phyloP scores from a whole-genome alignment of 2,113 vertebrate genomes.

The Plecotus auritus region DNA sequence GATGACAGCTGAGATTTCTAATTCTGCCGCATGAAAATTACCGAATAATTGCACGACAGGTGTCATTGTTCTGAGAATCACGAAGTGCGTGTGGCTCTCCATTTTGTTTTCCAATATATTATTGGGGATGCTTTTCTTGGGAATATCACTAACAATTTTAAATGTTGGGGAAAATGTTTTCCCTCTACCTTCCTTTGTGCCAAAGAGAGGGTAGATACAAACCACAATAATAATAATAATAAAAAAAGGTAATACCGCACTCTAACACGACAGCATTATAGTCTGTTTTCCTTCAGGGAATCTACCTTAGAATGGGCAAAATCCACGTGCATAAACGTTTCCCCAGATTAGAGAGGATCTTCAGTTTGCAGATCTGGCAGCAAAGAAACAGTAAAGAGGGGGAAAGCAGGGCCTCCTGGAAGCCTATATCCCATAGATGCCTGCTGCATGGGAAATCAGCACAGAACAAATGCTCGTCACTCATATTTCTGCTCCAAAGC shows the following conservation, averaged over 20 bases:
- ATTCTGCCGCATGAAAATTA: constrained; percentile 30
- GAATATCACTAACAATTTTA: background rate
- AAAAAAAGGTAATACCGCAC: background rate
- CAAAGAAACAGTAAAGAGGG: background rate
- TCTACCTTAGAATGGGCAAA: background rate
- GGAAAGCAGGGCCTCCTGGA: background rate
- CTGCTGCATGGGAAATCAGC: background rate
- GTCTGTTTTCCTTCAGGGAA: background rate
- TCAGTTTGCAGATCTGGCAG: background rate
- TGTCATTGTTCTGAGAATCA: background rate
- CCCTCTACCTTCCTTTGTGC: background rate
- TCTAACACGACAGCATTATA: background rate
- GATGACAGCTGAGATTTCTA: constrained; percentile 45
- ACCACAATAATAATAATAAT: background rate
- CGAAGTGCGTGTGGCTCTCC: background rate
- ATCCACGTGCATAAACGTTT: accelerated
- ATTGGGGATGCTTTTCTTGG: background rate
- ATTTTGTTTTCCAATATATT: constrained; percentile 7
- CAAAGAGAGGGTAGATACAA: background rate
- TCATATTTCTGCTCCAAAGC: background rate
- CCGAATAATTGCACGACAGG: background rate
- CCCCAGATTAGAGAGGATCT: background rate
- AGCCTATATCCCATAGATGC: background rate
- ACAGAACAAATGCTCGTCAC: background rate
- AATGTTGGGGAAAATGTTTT: background rate